phyloP scores from a whole-genome alignment of 2,888 invertebrate species.

The Orchestes rusci region DNA sequence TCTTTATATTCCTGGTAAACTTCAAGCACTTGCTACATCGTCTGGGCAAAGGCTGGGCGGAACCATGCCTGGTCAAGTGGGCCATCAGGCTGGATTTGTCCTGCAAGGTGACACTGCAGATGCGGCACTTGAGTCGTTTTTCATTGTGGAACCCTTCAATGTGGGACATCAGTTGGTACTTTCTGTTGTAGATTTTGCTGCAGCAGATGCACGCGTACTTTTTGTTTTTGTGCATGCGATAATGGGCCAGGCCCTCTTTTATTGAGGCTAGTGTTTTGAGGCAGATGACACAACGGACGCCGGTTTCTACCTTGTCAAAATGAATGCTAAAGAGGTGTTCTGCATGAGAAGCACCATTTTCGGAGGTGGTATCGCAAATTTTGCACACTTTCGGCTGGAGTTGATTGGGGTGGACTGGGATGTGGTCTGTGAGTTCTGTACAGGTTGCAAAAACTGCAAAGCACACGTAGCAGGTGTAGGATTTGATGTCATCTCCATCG shows the following conservation, averaged over 20 bases:
- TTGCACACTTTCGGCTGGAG: constrained; percentile 19
- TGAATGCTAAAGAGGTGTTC: background rate
- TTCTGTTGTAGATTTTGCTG: too few species aligned
- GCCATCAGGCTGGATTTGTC: too few species aligned
- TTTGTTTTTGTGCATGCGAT: too few species aligned
- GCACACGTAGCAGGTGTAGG: constrained; percentile 27
- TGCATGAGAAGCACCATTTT: background rate
- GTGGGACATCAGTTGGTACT: too few species aligned
- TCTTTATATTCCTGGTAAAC: too few species aligned
- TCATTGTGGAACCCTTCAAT: background rate
- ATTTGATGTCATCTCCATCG: too few species aligned
- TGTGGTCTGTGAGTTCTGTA: constrained; percentile 20
- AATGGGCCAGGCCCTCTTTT: background rate
- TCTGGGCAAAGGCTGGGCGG: too few species aligned
- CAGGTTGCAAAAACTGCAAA: constrained; percentile 22
- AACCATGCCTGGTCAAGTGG: too few species aligned
- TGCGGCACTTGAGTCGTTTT: background rate
- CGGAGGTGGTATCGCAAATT: background rate
- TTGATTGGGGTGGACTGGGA: too few species aligned
- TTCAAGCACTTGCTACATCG: too few species aligned
- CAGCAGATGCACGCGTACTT: too few species aligned
- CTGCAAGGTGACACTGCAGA: background rate
- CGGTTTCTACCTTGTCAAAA: background rate
- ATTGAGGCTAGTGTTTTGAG: background rate
- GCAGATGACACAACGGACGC: background rate